A percentile compares a stretch with the other conserved stretches of the same genome.
Conservation (phyloP, 2,113 vertebrate species). For the Cercopithecus mona region DNA sequence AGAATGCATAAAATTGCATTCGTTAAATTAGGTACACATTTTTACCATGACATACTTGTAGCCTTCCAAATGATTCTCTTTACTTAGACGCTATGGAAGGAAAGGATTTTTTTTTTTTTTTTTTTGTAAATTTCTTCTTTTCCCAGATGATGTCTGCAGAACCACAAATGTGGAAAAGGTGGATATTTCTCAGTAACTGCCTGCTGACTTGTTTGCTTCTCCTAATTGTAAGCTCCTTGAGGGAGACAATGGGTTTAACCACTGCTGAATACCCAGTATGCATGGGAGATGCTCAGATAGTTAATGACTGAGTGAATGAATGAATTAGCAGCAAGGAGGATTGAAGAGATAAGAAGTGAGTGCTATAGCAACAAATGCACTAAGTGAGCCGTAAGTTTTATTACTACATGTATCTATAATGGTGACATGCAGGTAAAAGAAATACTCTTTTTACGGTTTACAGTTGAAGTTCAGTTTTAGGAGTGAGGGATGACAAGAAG, state of each 20-base stretch:
- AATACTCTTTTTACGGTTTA: not conserved
- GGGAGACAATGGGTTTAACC: not conserved
- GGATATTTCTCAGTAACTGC: not conserved
- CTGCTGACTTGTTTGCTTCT: not conserved
- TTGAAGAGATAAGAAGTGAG: not conserved
- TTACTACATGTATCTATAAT: not conserved
- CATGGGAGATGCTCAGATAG: not conserved
- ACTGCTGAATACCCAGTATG: not conserved
- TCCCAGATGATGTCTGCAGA: not conserved
- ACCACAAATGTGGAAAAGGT: not conserved
- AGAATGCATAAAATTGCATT: not conserved
- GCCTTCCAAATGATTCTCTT: conserved; percentile 14
- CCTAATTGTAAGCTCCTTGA: not conserved
- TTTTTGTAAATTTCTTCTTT: not conserved
- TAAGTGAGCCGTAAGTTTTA: not conserved
- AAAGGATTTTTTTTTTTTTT: not conserved
- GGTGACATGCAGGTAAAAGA: not conserved
- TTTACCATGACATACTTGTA: not conserved
- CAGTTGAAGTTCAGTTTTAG: not conserved
- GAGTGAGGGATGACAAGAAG: not conserved
- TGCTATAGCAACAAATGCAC: not conserved
- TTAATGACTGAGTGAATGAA: not conserved
- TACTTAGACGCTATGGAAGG: not conserved
- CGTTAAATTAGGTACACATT: conserved; percentile 22
- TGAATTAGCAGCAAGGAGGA: not conserved